A percentile compares a stretch with the other conserved stretches of the same genome.
Evolutionary conservation across 53 echinoderm and acorn worm genomes (phyloP).

Genomic region (Stichopus horrens): DNA sequence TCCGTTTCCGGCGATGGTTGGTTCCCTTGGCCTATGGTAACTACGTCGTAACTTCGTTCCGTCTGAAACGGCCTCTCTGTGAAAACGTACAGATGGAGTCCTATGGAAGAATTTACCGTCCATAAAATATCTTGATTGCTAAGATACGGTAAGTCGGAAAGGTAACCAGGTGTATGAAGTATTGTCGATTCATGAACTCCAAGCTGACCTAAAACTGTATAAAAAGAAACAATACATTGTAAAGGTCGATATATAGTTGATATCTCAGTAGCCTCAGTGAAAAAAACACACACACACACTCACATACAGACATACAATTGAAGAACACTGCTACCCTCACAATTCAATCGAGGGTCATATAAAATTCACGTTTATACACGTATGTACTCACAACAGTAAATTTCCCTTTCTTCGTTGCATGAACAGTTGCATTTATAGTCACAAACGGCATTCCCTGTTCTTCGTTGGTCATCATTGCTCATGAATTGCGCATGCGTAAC

Average conservation of each 20-base stretch:
- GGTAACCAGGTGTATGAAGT: slow-evolving; percentile 6
- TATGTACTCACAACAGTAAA: slow-evolving; percentile 1
- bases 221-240: not conserved
- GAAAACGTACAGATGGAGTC: not conserved
- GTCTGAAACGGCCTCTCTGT: not conserved
- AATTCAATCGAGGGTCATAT: too few species aligned
- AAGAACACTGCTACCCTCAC: too few species aligned
- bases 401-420: not conserved
- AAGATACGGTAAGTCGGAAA: not conserved
- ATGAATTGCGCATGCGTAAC: not conserved
- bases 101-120: slow-evolving; percentile 4
- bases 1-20: not conserved
- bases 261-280: too few species aligned
- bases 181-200: not conserved
- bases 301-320: too few species aligned
- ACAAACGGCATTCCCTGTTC: not conserved
- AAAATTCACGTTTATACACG: not conserved
- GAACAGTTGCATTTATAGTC: slow-evolving; percentile 1
- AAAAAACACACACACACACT: too few species aligned
- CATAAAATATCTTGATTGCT: slow-evolving; percentile 3
- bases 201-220: not conserved
- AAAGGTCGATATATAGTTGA: not conserved
- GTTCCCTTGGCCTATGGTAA: not conserved
- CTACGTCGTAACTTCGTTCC: not conserved
- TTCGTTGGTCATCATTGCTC: not conserved